Percentiles rank a stretch among this genome's conserved stretches.
Conservation (phyloP, 1,140 invertebrate genomes). For the Brachionus rotundiformis region DNA sequence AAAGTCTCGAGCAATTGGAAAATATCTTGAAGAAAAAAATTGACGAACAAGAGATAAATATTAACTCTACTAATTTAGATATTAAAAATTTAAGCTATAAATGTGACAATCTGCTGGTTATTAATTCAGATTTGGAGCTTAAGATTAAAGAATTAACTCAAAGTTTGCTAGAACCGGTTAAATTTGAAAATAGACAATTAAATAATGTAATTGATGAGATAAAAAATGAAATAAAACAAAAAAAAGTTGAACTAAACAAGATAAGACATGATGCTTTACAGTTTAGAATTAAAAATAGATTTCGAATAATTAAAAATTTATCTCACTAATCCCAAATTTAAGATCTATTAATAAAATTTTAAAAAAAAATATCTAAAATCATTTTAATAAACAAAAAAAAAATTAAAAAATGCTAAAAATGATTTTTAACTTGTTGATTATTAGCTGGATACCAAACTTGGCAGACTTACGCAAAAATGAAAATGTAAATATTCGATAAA, state of each 20-base stretch:
- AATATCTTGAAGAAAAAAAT: background rate
- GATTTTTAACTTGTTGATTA: background rate
- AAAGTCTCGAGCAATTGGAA: background rate
- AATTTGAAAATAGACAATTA: background rate
- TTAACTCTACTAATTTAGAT: background rate
- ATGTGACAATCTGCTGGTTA: background rate
- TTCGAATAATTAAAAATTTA: background rate
- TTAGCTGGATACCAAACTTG: background rate
- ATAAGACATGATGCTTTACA: conserved; percentile 7
- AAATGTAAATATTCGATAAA: background rate
- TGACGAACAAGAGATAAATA: background rate
- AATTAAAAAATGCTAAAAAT: background rate
- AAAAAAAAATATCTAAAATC: too few species aligned
- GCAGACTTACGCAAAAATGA: background rate
- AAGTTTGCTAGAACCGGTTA: background rate
- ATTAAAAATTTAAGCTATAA: background rate
- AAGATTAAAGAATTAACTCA: background rate
- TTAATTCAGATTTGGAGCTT: background rate
- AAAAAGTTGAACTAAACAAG: background rate
- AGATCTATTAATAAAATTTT: background rate
- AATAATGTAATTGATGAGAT: conserved; percentile 7
- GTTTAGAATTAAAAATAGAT: conserved; percentile 26
- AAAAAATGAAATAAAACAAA: conserved; percentile 44
- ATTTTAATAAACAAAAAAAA: background rate
- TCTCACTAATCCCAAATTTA: background rate